phyloP scores from a whole-genome alignment of 2,888 invertebrate genomes.

The Heliconius erato region DNA sequence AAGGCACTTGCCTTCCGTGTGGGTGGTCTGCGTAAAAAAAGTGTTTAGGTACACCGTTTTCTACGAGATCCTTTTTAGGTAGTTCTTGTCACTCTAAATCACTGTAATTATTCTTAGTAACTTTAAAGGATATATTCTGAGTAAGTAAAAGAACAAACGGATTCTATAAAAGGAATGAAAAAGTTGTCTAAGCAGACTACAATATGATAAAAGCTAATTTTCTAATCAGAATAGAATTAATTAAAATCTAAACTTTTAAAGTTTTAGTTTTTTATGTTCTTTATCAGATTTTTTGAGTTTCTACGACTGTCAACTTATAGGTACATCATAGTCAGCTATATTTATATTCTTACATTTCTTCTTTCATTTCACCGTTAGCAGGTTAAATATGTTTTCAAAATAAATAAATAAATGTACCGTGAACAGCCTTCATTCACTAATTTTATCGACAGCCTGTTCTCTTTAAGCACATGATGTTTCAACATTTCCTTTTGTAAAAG shows the following conservation, averaged over 20 bases:
- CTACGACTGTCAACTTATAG: neutral
- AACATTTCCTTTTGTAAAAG: conserved; percentile 45
- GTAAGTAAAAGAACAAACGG: too few species aligned
- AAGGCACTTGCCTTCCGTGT: too few species aligned
- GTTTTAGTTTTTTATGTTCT: neutral
- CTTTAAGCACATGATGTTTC: conserved; percentile 57
- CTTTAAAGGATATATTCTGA: too few species aligned
- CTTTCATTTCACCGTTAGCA: neutral
- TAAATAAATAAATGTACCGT: conserved; percentile 32
- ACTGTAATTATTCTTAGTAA: too few species aligned
- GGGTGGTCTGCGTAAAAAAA: too few species aligned
- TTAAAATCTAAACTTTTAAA: neutral
- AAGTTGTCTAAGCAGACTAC: too few species aligned
- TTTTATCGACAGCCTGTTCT: conserved; percentile 53
- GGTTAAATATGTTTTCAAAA: conserved; percentile 5
- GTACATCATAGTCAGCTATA: neutral
- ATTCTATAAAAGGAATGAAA: too few species aligned
- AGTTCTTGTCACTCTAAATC: too few species aligned
- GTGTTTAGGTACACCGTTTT: too few species aligned
- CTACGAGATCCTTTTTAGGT: too few species aligned
- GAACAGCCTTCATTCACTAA: conserved; percentile 28
- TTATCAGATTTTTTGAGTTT: neutral
- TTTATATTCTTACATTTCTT: neutral
- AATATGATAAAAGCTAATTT: too few species aligned
- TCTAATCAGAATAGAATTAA: neutral